Base-by-base conservation (phyloP, 92 coral and sea anemone genomes). In the Siderastrea siderea region DNA sequence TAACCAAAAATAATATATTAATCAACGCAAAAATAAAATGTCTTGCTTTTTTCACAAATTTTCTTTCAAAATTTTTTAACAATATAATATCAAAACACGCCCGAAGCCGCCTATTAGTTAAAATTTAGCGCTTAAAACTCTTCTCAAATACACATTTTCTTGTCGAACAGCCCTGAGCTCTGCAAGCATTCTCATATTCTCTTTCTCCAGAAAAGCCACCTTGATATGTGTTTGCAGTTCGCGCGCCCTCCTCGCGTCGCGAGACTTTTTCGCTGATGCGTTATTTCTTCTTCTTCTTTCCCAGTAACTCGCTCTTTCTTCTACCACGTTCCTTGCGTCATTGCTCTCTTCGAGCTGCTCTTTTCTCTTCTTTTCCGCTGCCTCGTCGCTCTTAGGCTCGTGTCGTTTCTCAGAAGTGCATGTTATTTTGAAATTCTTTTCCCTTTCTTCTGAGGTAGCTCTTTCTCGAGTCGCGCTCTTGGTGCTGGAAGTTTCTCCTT, bases 241-340 rank as follows among this genome's bases (percentile, higher is more conserved):
- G 9, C 94, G 80, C 58, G 68, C 19, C 52, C 68, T 60, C 44
- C 92, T 78, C 16, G 92, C 92, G 72, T 83, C 90, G 48, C 94
- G 87, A 8, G 92, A 88, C 6, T 82, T 87, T 69, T 92, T 92
- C 8, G 94, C 92, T 3, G 92, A 92, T 1, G 86, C 86, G 58
- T 91, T 88, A 47, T 88, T 84, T 38, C 86, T 78, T 19, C 87
- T 71, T 66, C 94, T 82, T 50, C 90, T 77, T 69, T 92, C 87
- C 48, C 87, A 17, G 79, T 87, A 92, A 3, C 55, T 38, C 19
- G 51, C 68, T n/a, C 70, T 86, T 12, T 64, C 68, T 10, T 5
- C 45, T 6, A 49, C 48, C 47, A 47, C 51, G 69, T 70, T 17
- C 4, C 47, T 65, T 69, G 38, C 57, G 12, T 54, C 78, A 7